A percentile compares a stretch with the other conserved stretches of the same genome.
phyloP scores from a whole-genome alignment of 2,888 invertebrate genomes.

The Temnothorax rugatulus region DNA sequence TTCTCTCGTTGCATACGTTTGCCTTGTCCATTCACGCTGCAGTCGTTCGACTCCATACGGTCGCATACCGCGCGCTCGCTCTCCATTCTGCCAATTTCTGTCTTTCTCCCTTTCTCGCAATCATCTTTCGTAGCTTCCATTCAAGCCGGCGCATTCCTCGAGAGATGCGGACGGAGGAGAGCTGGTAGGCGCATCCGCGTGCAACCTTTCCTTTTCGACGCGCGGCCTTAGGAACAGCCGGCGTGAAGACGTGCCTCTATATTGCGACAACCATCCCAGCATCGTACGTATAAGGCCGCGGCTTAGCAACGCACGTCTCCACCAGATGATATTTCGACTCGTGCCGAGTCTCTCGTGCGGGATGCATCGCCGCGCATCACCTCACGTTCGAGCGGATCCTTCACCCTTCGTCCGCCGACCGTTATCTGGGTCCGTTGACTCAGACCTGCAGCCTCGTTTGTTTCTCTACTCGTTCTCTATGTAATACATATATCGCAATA shows the following conservation, averaged over 20 bases:
- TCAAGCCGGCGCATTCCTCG: slow-evolving; percentile 71
- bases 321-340: slow-evolving; percentile 70
- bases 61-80: slow-evolving; percentile 13
- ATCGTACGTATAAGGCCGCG: slow-evolving; percentile 72
- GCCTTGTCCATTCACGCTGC: slow-evolving; percentile 14
- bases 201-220: slow-evolving; percentile 72
- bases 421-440: background rate
- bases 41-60: background rate
- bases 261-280: slow-evolving; percentile 70
- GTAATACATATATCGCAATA: slow-evolving; percentile 6
- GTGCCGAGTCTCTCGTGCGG: slow-evolving; percentile 47
- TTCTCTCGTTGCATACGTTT: slow-evolving; percentile 2
- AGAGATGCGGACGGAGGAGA: slow-evolving; percentile 13
- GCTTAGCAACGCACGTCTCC: slow-evolving; percentile 62
- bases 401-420: slow-evolving; percentile 20
- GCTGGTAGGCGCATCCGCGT: slow-evolving; percentile 72
- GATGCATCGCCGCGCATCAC: slow-evolving; percentile 35
- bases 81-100: slow-evolving; percentile 24
- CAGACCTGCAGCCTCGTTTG: slow-evolving; percentile 5
- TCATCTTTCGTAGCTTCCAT: slow-evolving; percentile 64
- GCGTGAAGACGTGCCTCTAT: slow-evolving; percentile 63
- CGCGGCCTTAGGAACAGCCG: slow-evolving; percentile 65
- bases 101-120: slow-evolving; percentile 41
- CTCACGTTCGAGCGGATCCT: slow-evolving; percentile 10
- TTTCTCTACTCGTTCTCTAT: background rate